Evolutionary conservation across 1,140 invertebrate species (phyloP).

Genomic region (Drosophila lowei): DNA sequence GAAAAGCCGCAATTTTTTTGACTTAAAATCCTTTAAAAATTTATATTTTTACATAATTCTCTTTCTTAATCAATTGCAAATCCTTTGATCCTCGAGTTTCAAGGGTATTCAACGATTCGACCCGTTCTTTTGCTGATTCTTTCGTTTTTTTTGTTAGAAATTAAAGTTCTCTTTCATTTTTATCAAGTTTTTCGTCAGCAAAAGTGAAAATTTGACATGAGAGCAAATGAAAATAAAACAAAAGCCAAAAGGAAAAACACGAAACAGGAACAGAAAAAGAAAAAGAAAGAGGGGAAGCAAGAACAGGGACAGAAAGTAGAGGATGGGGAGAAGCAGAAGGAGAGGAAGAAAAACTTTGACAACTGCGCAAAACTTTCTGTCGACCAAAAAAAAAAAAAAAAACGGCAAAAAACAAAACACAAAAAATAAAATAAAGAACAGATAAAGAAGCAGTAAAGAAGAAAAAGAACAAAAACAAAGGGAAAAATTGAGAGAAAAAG

Average conservation of each 20-base stretch:
- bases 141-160: background rate
- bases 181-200: conserved; percentile 53
- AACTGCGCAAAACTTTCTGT: conserved; percentile 71
- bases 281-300: conserved; percentile 7
- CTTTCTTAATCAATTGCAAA: no score
- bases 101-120: no score
- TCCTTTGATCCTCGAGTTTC: no score
- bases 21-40: no score
- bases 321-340: conserved; percentile 2
- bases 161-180: background rate
- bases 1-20: no score
- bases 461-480: conserved; percentile 46
- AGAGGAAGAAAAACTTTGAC: conserved; percentile 64
- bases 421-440: conserved; percentile 22
- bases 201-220: conserved; percentile 78
- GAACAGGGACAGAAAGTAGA: conserved; percentile 1
- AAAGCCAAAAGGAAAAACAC: conserved; percentile 44
- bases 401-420: conserved; percentile 28
- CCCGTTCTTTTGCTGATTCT: background rate
- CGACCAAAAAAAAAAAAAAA: conserved; percentile 30
- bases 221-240: conserved; percentile 70
- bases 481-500: conserved; percentile 38
- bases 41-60: no score
- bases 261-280: conserved; percentile 16
- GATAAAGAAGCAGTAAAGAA: conserved; percentile 49